These are phyloP conservation scores for Saturnia japonica DNA, from an alignment of 2,888 invertebrate species.

Conservation along the genomic window DNA sequence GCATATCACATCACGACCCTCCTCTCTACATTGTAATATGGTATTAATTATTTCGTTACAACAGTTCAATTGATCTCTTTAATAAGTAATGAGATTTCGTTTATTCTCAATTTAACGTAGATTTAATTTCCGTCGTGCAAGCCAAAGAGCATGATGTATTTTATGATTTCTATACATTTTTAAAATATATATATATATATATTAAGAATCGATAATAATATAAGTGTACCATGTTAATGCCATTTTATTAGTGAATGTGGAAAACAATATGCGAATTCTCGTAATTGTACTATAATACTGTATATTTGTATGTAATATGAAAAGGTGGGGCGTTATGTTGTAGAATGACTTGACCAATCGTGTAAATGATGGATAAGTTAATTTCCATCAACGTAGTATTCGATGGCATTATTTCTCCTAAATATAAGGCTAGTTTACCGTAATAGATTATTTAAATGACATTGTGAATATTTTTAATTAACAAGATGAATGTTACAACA, in stretches of 20 bases:
- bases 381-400: constrained; percentile 68
- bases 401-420: constrained; percentile 81
- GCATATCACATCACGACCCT: constrained; percentile 65
- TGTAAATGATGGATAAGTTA: constrained; percentile 60
- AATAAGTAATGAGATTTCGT: constrained; percentile 66
- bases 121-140: constrained; percentile 77
- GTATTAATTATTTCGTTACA: constrained; percentile 36
- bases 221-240: constrained; percentile 77
- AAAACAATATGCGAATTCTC: constrained; percentile 69
- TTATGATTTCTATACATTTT: constrained; percentile 73
- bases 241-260: constrained; percentile 78
- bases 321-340: constrained; percentile 68
- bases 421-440: constrained; percentile 80
- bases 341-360: constrained; percentile 80
- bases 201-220: constrained; percentile 64
- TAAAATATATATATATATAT: constrained; percentile 37
- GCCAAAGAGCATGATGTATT: constrained; percentile 82
- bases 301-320: constrained; percentile 79
- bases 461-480: constrained; percentile 86
- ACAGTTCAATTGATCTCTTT: constrained; percentile 74
- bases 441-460: constrained; percentile 84
- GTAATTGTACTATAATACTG: constrained; percentile 76
- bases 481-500: constrained; percentile 84
- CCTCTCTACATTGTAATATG: constrained; percentile 36
- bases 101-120: constrained; percentile 60